Conservation (phyloP, 2,797 vertebrate species). For the Argya squamiceps region DNA sequence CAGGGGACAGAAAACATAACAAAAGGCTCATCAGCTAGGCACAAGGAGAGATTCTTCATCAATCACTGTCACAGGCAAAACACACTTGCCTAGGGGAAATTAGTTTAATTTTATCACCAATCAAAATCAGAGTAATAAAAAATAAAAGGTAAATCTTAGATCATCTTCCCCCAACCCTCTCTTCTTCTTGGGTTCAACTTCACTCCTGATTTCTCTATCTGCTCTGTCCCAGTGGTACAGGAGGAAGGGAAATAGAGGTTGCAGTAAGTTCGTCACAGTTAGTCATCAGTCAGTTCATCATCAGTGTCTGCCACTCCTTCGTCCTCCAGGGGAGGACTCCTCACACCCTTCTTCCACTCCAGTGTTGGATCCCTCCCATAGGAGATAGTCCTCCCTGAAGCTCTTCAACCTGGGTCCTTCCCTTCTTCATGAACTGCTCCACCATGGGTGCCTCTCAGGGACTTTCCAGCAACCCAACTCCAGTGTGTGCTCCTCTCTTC, state of each 20-base stretch:
- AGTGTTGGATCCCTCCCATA: rapidly evolving
- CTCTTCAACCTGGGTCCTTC: background rate
- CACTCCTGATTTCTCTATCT: rapidly evolving
- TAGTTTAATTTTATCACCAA: background rate
- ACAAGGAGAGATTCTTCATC: background rate
- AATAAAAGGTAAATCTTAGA: background rate
- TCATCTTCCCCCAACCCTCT: rapidly evolving
- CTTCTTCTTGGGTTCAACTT: rapidly evolving
- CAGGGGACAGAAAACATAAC: background rate
- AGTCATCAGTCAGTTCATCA: background rate
- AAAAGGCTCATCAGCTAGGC: background rate
- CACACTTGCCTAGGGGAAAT: background rate
- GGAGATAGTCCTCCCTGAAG: background rate
- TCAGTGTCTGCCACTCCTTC: background rate
- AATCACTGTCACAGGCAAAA: background rate
- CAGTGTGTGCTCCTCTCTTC: background rate
- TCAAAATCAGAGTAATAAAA: background rate
- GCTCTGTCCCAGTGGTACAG: too few species aligned
- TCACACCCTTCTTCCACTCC: background rate
- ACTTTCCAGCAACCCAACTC: background rate
- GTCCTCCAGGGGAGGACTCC: background rate
- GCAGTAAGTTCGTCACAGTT: background rate
- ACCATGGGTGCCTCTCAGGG: background rate
- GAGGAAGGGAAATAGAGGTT: background rate
- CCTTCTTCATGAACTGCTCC: background rate